Evolutionary conservation across 2,797 vertebrate species (phyloP), one percentile per base, ranked within the genome.

Genomic region (Pseudochirops corinnae): DNA sequence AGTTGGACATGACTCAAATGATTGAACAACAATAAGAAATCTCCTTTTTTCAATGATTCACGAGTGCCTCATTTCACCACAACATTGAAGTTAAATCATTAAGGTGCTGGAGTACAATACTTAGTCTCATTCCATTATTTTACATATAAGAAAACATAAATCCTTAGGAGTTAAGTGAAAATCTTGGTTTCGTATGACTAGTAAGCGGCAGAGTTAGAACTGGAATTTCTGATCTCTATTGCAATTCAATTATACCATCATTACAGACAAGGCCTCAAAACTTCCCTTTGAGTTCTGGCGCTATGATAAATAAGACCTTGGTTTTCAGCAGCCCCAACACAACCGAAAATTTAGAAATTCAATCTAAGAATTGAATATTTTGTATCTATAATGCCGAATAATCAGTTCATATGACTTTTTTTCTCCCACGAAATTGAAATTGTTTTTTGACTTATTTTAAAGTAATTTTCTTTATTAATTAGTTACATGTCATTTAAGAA

Each of bases 151-250:
- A 93, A 62, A 92, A 29, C 10, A 55, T 55, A 55, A 10, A 14
- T 7, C 67, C n/a, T 93, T 50, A 91, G 91, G 74, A 46, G 58
- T 91, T 92, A 60, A 62, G 4, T 82, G 92, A 93, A 9, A 74
- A 1, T 82, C 14, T 60, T 28, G 4, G 52, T 55, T 94, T 67
- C 14, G 1, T 14, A 33, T 31, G 10, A 31, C 31, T 62, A 13
- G 60, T 62, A 62, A 62, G 28, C 2, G 31, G 33, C 60, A 62
- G 31, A 62, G 31, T 62, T 62, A 62, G 60, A 62, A 31, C 13
- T 62, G 16, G 60, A 67, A 67, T n/a, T 67, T n/a, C 60, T 67
- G 12, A 67, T 14, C 31, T 13, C 0, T n/a, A 67, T n/a, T n/a
- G 60, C 60, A n/a, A 67, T 67, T 67, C 31, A 60, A 33, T n/a